These are phyloP conservation scores for Eulemur mongoz DNA, from an alignment of 2,797 vertebrate genomes.

Conservation along the genomic window DNA sequence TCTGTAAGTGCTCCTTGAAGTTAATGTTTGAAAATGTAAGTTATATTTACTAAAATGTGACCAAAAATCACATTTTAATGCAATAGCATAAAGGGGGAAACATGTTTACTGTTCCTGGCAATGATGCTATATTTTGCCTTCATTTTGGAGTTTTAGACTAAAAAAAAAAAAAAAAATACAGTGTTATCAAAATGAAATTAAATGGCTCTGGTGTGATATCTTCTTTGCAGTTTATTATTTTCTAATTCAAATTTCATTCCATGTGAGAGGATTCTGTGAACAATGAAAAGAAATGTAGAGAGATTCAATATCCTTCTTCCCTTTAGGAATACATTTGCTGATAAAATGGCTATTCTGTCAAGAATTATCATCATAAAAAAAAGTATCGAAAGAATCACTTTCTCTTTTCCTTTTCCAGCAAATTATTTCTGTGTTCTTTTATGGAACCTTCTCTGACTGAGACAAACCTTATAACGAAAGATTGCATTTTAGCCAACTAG, in stretches of 20 bases:
- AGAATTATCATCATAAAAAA: constrained; percentile 66
- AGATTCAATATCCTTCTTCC: constrained; percentile 46
- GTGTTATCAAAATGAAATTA: not conserved
- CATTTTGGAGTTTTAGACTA: constrained; percentile 21
- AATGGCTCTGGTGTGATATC: constrained; percentile 6
- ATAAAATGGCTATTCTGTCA: constrained; percentile 70
- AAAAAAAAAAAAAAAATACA: not conserved
- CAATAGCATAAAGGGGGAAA: not conserved
- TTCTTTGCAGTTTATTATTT: constrained; percentile 54
- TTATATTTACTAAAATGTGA: constrained; percentile 17
- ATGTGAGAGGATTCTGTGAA: not conserved
- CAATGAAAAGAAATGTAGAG: constrained; percentile 35
- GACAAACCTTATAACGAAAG: constrained; percentile 33
- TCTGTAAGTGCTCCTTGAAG: not conserved
- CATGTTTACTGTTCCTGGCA: not conserved
- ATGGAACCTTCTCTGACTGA: constrained; percentile 35
- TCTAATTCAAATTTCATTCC: constrained; percentile 64
- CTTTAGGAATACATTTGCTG: constrained; percentile 66
- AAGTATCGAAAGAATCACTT: constrained; percentile 62
- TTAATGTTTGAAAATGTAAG: constrained; percentile 14
- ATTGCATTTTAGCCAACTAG: constrained; percentile 36
- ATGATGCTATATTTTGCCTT: constrained; percentile 35
- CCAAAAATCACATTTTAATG: constrained; percentile 16
- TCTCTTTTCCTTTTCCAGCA: constrained; percentile 56
- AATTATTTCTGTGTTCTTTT: constrained; percentile 64